Conservation (phyloP, 1,140 invertebrate genomes). For the Magallana ariakensis region DNA sequence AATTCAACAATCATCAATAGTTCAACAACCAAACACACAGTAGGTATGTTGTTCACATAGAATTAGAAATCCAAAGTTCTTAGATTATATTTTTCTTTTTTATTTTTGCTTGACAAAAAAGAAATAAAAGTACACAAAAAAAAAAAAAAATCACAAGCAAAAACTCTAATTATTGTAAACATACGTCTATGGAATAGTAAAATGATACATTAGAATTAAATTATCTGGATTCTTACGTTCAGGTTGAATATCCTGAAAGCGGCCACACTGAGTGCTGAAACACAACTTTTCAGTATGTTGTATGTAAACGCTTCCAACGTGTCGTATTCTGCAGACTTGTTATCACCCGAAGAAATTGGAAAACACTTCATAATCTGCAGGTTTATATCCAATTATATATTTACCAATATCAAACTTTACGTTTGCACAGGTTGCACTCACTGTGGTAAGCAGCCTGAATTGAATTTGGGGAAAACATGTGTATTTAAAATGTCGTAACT, state of each 20-base stretch:
- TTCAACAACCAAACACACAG: too few relatives aligned
- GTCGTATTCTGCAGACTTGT: conserved; percentile 12
- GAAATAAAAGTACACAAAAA: too few relatives aligned
- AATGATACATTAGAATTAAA: too few relatives aligned
- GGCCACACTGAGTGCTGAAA: conserved; percentile 50
- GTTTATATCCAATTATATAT: neutral
- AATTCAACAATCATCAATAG: too few relatives aligned
- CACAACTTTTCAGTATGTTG: conserved; percentile 56
- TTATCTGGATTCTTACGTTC: conserved; percentile 63
- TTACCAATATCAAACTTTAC: conserved; percentile 68
- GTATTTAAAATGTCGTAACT: too few relatives aligned
- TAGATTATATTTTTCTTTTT: too few relatives aligned
- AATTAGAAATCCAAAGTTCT: too few relatives aligned
- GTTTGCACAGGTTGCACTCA: conserved; percentile 67
- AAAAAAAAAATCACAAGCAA: too few relatives aligned
- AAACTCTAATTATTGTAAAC: too few relatives aligned
- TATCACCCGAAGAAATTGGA: conserved; percentile 43
- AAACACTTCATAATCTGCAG: neutral
- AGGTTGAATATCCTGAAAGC: conserved; percentile 61
- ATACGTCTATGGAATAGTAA: neutral
- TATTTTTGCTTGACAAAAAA: too few relatives aligned
- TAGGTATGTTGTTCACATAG: too few relatives aligned
- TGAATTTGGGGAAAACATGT: too few relatives aligned
- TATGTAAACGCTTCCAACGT: conserved; percentile 65
- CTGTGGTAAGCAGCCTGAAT: conserved; percentile 53